Conservation (phyloP, 2,113 vertebrate genomes). For the Glaucomys volans region DNA sequence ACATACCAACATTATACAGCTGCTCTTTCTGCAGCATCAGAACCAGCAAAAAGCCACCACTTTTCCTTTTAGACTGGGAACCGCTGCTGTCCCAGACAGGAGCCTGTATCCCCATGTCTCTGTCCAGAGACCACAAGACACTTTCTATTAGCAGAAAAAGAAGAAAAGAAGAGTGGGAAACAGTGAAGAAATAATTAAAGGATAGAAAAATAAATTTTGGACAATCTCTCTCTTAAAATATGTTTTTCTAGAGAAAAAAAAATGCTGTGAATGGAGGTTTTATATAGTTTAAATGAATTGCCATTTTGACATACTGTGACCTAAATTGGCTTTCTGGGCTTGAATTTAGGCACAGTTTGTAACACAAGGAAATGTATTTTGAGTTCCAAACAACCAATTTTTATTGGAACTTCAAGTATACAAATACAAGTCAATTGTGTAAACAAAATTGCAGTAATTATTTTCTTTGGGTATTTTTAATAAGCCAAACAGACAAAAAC, state of each 20-base stretch:
- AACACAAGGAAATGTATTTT: constrained; percentile 42
- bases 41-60: neutral
- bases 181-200: neutral
- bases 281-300: neutral
- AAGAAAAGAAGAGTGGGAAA: neutral
- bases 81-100: neutral
- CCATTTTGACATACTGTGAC: neutral
- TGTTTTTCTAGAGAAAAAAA: neutral
- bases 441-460: neutral
- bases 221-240: neutral
- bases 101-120: neutral
- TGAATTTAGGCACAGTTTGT: neutral
- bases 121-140: neutral
- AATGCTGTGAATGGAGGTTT: neutral
- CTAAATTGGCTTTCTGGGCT: neutral
- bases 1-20: neutral
- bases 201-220: neutral
- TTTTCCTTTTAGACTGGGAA: neutral
- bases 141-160: neutral
- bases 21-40: neutral
- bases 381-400: constrained; percentile 48
- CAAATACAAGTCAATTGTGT: neutral
- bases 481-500: constrained; percentile 7
- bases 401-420: constrained; percentile 18
- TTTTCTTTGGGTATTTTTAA: constrained; percentile 61